Base-by-base conservation (phyloP, 1,140 invertebrate species). In the Cyphomyrmex costatus region DNA sequence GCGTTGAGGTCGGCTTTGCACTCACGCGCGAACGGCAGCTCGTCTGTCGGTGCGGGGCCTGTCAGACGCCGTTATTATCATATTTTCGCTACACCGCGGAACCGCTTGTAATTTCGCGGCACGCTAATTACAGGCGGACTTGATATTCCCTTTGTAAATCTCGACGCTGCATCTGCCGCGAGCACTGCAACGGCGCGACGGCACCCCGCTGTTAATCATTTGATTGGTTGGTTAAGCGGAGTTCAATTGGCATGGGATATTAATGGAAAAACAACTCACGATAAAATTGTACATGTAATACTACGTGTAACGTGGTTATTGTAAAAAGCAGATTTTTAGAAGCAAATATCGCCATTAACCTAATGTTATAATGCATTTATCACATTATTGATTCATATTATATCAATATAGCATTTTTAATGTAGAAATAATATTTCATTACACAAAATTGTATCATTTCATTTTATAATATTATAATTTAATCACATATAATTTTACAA, bases 101-200 rank as follows among this genome's bases (percentile, higher is more conserved):
- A 80, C 21, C 65, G 49, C 78, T 80, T 58, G 78, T 80, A 80
- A 80, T 80, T 70, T 80, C 51, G 78, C 49, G 78, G 78, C 51
- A 42, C 21, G 33, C 65, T 80, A 80, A 80, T 80, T 80, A 80
- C 65, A 70, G 63, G 51, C 30, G 78, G 65, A 80, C 63, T 70
- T 80, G 78, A 80, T 70, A 70, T 80, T 80, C 78, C 78, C 78
- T 80, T 80, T 80, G 78, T 70, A 80, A 70, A 80, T 80, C 78
- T 70, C 78, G 61, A 79, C 60, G 76, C 19, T 65, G 33, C 42
- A 56, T 70, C 30, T 42, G 49, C 49, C 49, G 49, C 21, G 63
- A 24, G 21, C 78, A 30, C 27, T 21, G 60, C 60, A 65, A 66
- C 42, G 42, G 77, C 77, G 63, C 63, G 19, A 7, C 53, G 53